Evolutionary conservation across 2,888 invertebrate species (phyloP).

Genomic region (Erpobdella octoculata): DNA sequence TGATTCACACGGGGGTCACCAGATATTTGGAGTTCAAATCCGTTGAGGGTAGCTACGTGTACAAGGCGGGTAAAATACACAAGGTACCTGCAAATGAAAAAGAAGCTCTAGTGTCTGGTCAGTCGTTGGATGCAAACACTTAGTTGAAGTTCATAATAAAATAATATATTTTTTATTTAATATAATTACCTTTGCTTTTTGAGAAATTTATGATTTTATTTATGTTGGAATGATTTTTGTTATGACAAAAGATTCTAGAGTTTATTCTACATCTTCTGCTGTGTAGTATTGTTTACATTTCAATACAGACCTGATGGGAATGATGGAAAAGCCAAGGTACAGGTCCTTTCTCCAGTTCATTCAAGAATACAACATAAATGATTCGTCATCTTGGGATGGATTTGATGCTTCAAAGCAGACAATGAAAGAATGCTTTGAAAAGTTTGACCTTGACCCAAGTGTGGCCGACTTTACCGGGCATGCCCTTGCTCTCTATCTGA

Average conservation of each 20-base stretch:
- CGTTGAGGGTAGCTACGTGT: constrained; percentile 94
- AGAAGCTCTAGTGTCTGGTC: constrained; percentile 63
- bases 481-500: constrained; percentile 78
- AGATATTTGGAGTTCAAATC: constrained; percentile 96
- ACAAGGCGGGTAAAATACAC: constrained; percentile 75
- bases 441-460: constrained; percentile 88
- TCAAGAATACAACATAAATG: constrained; percentile 83
- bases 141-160: not conserved
- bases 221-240: too few relatives aligned
- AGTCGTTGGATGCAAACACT: not conserved
- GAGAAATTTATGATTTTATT: too few relatives aligned
- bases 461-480: constrained; percentile 98
- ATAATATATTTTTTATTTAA: not conserved
- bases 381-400: constrained; percentile 82
- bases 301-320: constrained; percentile 80
- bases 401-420: constrained; percentile 70
- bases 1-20: constrained; percentile 96
- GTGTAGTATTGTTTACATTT: too few relatives aligned
- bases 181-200: not conserved
- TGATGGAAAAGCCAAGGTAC: constrained; percentile 97
- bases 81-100: constrained; percentile 97
- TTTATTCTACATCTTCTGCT: too few relatives aligned
- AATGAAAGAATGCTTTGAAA: constrained; percentile 83
- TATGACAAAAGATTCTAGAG: too few relatives aligned
- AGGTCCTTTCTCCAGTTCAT: constrained; percentile 91